Evolutionary conservation across 1,140 invertebrate species (phyloP).

Genomic region (Pogonomyrmex californicus): DNA sequence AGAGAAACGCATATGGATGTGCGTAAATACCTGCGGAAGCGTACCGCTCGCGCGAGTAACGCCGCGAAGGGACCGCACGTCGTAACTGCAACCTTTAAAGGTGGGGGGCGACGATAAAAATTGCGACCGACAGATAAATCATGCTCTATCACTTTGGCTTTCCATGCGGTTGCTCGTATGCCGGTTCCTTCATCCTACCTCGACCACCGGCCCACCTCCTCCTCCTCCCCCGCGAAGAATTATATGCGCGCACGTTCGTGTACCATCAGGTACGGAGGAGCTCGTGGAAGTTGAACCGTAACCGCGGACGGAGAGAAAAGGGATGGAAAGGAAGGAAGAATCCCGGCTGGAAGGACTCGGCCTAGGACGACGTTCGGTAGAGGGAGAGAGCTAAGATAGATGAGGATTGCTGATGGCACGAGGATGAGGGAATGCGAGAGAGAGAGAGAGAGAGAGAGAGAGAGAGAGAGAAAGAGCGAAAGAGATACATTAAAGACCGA

Average conservation of each 20-base stretch:
- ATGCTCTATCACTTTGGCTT: constrained; percentile 70
- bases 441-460: constrained; percentile 62
- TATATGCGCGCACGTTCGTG: constrained; percentile 37
- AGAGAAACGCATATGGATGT: constrained; percentile 37
- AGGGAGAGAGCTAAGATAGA: constrained; percentile 68
- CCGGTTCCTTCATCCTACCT: not conserved
- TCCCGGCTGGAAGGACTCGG: constrained; percentile 48
- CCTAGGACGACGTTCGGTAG: constrained; percentile 57
- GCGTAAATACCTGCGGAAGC: constrained; percentile 52
- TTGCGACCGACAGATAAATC: constrained; percentile 78
- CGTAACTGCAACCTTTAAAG: constrained; percentile 76
- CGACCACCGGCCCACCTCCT: not conserved
- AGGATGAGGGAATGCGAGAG: constrained; percentile 50
- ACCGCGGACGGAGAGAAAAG: constrained; percentile 14
- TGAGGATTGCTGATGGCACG: constrained; percentile 74
- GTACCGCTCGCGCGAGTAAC: constrained; percentile 19
- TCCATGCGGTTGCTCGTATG: constrained; percentile 64
- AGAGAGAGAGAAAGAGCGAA: not conserved
- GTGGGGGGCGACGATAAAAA: constrained; percentile 71
- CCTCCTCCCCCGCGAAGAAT: constrained; percentile 38
- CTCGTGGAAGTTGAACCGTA: constrained; percentile 50
- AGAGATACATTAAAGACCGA: constrained; percentile 11
- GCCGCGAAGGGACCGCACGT: constrained; percentile 49
- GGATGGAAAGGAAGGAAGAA: constrained; percentile 49
- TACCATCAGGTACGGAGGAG: constrained; percentile 36